Percentiles rank a stretch among this genome's conserved stretches.
phyloP scores from a whole-genome alignment of 2,113 vertebrate species.

The Nannobrachium achirus region DNA sequence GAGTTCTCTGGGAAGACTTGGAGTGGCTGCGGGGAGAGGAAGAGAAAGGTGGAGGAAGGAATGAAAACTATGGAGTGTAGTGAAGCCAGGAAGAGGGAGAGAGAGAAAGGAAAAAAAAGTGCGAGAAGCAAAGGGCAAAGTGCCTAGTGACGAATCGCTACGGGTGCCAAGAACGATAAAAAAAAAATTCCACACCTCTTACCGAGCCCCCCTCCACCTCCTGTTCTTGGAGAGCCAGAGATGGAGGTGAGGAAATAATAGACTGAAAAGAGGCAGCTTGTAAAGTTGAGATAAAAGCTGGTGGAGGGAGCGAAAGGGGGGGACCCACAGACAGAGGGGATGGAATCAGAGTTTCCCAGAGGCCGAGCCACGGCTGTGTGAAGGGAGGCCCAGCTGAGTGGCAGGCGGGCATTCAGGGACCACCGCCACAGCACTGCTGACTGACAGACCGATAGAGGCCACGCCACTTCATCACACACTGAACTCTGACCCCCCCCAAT shows the following conservation, averaged over 20 bases:
- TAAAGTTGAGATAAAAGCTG: constrained; percentile 78
- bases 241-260: constrained; percentile 75
- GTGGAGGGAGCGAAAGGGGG: constrained; percentile 45
- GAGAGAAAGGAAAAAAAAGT: constrained; percentile 1
- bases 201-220: constrained; percentile 49
- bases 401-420: constrained; percentile 71
- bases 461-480: constrained; percentile 77
- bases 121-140: constrained; percentile 63
- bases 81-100: not conserved
- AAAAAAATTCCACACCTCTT: constrained; percentile 72
- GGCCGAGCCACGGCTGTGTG: constrained; percentile 54
- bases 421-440: constrained; percentile 70
- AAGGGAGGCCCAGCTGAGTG: constrained; percentile 68
- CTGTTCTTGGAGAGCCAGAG: constrained; percentile 49
- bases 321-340: constrained; percentile 41
- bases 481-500: constrained; percentile 67
- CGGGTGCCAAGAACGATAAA: constrained; percentile 74
- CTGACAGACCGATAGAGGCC: constrained; percentile 78
- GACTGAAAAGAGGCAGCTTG: constrained; percentile 78
- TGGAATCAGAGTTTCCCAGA: constrained; percentile 68
- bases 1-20: constrained; percentile 36
- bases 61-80: constrained; percentile 34
- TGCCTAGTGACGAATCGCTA: constrained; percentile 65
- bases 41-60: constrained; percentile 28
- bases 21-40: constrained; percentile 35